phyloP scores from a whole-genome alignment of 2,888 invertebrate genomes.

The Hoplodrina blanda region DNA sequence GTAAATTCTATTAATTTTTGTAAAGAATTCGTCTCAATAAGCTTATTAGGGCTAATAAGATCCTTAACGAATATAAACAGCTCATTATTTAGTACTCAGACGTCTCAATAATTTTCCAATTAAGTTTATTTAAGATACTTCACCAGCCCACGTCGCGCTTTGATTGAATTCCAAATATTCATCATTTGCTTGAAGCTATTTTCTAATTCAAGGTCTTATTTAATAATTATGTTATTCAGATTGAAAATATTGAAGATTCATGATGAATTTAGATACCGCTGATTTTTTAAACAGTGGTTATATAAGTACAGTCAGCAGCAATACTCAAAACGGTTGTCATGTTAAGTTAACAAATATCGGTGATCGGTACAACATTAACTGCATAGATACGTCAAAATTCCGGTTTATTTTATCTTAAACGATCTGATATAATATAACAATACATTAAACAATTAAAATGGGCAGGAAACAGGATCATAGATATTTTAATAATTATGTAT shows the following conservation, averaged over 20 bases:
- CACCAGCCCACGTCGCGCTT: background rate
- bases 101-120: conserved; percentile 24
- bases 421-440: too few species aligned
- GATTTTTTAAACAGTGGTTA: too few species aligned
- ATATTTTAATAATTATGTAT: background rate
- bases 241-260: background rate
- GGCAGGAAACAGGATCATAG: too few species aligned
- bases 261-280: too few species aligned
- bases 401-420: too few species aligned
- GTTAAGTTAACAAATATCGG: too few species aligned
- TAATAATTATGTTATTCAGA: background rate
- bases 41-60: conserved; percentile 31
- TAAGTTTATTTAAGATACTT: conserved; percentile 13
- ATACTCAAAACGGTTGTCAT: too few species aligned
- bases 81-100: conserved; percentile 23
- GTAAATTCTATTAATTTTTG: conserved; percentile 6
- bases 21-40: conserved; percentile 20
- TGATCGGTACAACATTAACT: too few species aligned
- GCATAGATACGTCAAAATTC: too few species aligned
- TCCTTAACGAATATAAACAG: conserved; percentile 24
- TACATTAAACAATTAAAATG: too few species aligned
- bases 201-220: conserved; percentile 11
- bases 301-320: too few species aligned
- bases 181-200: background rate
- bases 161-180: conserved; percentile 4